phyloP scores from a whole-genome alignment of 2,113 vertebrate species.

The Todiramphus saurophagus region DNA sequence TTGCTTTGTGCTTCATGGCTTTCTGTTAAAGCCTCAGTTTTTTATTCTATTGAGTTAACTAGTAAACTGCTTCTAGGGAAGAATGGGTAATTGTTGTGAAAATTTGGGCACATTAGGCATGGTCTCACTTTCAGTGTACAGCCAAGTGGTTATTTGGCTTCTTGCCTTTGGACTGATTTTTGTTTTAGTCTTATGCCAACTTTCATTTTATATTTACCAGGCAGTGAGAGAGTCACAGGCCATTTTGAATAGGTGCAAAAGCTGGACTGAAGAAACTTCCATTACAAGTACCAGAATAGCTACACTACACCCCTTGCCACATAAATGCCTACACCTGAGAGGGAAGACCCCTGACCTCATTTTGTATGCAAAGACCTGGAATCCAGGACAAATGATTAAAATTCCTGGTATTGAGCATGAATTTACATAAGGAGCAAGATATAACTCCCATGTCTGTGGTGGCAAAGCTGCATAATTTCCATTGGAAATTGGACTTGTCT shows the following conservation, averaged over 20 bases:
- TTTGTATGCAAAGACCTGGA: background rate
- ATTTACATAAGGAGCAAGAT: background rate
- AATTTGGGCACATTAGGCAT: background rate
- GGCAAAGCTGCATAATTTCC: background rate
- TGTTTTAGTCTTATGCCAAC: background rate
- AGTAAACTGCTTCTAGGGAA: conserved; percentile 20
- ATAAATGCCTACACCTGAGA: background rate
- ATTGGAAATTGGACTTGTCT: background rate
- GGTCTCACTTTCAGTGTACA: background rate
- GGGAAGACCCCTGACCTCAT: background rate
- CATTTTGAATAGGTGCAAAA: conserved; percentile 11
- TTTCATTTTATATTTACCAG: conserved; percentile 5
- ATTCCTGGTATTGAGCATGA: background rate
- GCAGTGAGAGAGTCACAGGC: background rate
- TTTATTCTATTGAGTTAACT: background rate
- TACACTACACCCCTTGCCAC: background rate
- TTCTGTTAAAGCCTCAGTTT: background rate
- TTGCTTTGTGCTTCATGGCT: background rate
- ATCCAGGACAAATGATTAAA: background rate
- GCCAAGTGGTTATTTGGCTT: conserved; percentile 2
- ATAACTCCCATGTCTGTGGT: background rate
- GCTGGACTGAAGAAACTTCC: background rate
- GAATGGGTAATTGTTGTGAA: background rate
- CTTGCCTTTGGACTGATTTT: background rate
- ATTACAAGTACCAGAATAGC: background rate